Conservation (phyloP, 2,888 invertebrate genomes). For the Stenoptilia bipunctidactyla region DNA sequence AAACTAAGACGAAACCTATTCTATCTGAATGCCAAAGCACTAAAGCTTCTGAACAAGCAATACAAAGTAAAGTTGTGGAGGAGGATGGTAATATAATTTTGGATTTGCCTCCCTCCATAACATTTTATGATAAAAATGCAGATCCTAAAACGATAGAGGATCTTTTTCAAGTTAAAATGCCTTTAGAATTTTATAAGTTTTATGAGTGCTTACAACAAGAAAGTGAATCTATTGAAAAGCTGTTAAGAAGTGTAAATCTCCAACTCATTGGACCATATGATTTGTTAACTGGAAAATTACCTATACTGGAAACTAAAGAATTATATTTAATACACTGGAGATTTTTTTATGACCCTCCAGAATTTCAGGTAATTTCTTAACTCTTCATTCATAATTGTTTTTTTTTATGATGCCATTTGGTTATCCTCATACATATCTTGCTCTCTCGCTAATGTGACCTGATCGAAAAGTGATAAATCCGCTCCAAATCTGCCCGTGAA, state of each 20-base stretch:
- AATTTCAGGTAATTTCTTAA: constrained; percentile 85
- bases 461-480: too few relatives aligned
- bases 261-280: constrained; percentile 91
- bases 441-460: too few relatives aligned
- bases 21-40: constrained; percentile 5
- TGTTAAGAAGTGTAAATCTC: constrained; percentile 76
- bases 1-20: too few relatives aligned
- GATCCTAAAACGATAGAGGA: constrained; percentile 74
- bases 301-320: constrained; percentile 63
- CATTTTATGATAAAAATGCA: constrained; percentile 40
- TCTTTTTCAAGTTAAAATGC: constrained; percentile 88
- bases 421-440: too few relatives aligned
- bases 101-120: constrained; percentile 31
- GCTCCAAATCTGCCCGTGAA: too few relatives aligned
- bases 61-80: not conserved
- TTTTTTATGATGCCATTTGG: too few relatives aligned
- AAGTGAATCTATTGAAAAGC: constrained; percentile 64
- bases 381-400: too few relatives aligned
- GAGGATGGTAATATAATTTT: constrained; percentile 7
- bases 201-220: constrained; percentile 79
- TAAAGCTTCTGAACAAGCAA: not conserved
- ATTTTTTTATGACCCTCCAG: constrained; percentile 94
- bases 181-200: constrained; percentile 88
- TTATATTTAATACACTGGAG: constrained; percentile 88
- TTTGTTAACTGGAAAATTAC: constrained; percentile 77